Base-by-base conservation (phyloP, 2,113 vertebrate genomes). In the Lipophrys pholis region DNA sequence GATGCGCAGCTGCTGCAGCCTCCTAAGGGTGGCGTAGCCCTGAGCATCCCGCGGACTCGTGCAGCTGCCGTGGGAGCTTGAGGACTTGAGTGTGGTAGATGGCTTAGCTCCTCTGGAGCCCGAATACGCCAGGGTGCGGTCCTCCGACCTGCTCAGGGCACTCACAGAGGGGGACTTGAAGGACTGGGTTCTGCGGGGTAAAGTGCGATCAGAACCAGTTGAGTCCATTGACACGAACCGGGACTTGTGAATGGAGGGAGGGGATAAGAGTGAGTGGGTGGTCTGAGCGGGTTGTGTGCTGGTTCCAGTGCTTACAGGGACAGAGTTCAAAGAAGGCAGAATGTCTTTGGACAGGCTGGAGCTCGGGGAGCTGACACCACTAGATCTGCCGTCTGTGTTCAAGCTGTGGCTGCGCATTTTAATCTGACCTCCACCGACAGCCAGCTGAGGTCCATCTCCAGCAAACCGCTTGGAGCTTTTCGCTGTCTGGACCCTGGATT, bases 331-430 rank as follows among this genome's bases (percentile, higher is more conserved):
- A 76, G 98, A 97, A 70, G 95, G 91, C 0, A 95, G 84, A 43
- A 96, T 98, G 91, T 99, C 97, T 63, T 97, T 91, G n/a, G 98
- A 99, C 11, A 97, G 98, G 87, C 97, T 98, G 41, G 98, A 99
- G 85, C 98, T 99, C 97, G 99, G 99, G 39, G 98, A 99, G 88
- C 98, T 99, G 91, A 99, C 98, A 59, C 97, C 97, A 52, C 98
- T 99, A 52, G 98, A 99, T 17, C 97, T 99, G 17, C 97, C 99
- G 92, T 99, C 98, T 49, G 98, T 99, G 89, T 99, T 99, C 84
- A 99, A 99, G 92, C 98, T 99, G 84, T 98, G 95, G 87, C 98
- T 99, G 80, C 97, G 97, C 76, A 96, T 98, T 93, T 99, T 99
- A 89, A 99, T 98, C 83, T 97, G 96, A 40, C 95, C 93, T 57